phyloP scores from a whole-genome alignment of 2,113 vertebrate species.

The Oplegnathus fasciatus region DNA sequence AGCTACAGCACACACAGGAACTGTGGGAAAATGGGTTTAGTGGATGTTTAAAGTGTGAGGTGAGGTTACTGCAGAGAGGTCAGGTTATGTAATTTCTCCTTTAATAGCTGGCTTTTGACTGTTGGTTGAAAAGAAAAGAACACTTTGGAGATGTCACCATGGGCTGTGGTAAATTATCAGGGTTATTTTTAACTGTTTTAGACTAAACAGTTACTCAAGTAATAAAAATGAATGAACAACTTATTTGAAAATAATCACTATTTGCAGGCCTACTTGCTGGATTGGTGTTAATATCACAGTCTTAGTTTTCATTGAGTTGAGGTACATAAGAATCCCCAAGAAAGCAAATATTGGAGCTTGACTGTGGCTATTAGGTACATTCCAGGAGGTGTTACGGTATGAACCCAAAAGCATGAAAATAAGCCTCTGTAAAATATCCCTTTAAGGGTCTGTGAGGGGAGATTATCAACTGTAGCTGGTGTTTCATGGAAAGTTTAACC shows the following conservation, averaged over 20 bases:
- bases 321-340: not conserved
- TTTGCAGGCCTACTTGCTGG: not conserved
- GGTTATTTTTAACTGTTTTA: not conserved
- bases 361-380: not conserved
- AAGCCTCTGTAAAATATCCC: conserved; percentile 20
- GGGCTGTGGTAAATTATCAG: not conserved
- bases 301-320: not conserved
- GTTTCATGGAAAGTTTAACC: conserved; percentile 46
- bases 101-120: not conserved
- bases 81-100: conserved; percentile 15
- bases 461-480: conserved; percentile 30
- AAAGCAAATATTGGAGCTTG: not conserved
- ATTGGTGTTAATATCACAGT: not conserved
- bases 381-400: conserved; percentile 7
- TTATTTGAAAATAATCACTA: not conserved
- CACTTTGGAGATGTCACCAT: not conserved
- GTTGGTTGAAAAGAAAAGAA: not conserved
- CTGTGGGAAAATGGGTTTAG: conserved; percentile 41
- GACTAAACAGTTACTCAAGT: not conserved
- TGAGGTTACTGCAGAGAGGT: not conserved
- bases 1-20: conserved; percentile 20
- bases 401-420: conserved; percentile 16
- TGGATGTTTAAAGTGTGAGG: conserved; percentile 9
- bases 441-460: not conserved
- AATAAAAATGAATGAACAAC: not conserved